Base-by-base conservation (phyloP, 2,797 vertebrate genomes). In the Phalanger gymnotis region DNA sequence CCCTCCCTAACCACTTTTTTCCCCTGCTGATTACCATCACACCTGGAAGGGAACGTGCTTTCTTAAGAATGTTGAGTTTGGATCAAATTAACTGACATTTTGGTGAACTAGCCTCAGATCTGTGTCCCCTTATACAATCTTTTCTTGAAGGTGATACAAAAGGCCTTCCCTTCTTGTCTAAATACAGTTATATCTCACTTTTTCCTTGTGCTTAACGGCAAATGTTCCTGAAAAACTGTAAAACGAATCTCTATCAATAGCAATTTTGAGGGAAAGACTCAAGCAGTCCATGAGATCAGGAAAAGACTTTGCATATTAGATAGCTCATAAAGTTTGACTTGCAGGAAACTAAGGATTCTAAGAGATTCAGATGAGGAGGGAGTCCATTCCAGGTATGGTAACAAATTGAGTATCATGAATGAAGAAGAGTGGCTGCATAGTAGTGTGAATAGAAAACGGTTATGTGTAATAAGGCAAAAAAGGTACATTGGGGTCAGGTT, bases 211-310 rank as follows among this genome's bases (percentile, higher is more conserved):
- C 73, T 81, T 25, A 7, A 3, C 1, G 90, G 55, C 55, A 90
- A 92, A 90, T 61, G 89, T 90, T 95, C 27, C 34, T 92, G 54
- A 90, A 96, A 96, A 98, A 54, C 53, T 51, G 51, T 95, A 90
- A 96, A 93, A 93, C 93, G 96, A 93, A 54, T 95, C 66, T 95
- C 91, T 73, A 25, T 96, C 94, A 91, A n/a, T 55, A 81, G 73
- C 22, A 47, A 27, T 81, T 81, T 47, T 47, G 73, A 81, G 40
- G 73, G 30, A 81, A 47, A 81, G 22, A 9, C 73, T 81, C 19
- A 81, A 81, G 40, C 19, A 81, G n/a, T 1, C 47, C 22, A 25
- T 14, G 66, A 73, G 19, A 81, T 47, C 40, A 47, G 40, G 40
- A 47, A 47, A 81, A 81, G 9, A 10, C 22, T n/a, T n/a, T 47